phyloP scores from a whole-genome alignment of 2,113 vertebrate genomes.

The Dasypus novemcinctus region DNA sequence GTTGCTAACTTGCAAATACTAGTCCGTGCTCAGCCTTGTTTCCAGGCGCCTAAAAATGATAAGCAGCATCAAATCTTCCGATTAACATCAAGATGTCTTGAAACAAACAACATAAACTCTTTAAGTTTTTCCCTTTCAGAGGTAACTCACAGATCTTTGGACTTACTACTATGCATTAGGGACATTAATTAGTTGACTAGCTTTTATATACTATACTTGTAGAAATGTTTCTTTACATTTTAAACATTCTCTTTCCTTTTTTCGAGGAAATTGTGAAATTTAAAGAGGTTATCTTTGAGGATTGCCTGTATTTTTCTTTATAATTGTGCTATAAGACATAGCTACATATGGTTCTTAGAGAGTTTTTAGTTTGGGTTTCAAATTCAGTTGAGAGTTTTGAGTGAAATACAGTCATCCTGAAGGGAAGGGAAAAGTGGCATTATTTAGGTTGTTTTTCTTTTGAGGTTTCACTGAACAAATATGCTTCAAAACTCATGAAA shows the following conservation, averaged over 20 bases:
- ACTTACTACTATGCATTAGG: neutral
- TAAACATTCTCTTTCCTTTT: conserved; percentile 39
- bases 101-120: neutral
- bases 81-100: conserved; percentile 40
- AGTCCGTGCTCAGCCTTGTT: conserved; percentile 22
- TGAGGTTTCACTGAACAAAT: neutral
- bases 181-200: conserved; percentile 12
- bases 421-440: neutral
- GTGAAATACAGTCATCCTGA: neutral
- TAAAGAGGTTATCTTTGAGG: conserved; percentile 29
- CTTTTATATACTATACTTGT: neutral
- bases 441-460: neutral
- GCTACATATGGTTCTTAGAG: neutral
- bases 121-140: neutral
- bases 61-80: neutral
- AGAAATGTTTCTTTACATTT: conserved; percentile 39
- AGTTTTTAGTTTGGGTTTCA: conserved; percentile 14
- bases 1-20: conserved; percentile 55
- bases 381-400: neutral
- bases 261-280: conserved; percentile 14
- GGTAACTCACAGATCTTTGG: neutral
- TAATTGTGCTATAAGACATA: neutral
- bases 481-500: neutral
- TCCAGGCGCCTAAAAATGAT: neutral
- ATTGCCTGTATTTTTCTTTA: conserved; percentile 24